These are phyloP conservation scores for Mesitornis unicolor DNA, from an alignment of 2,113 vertebrate species.

Conservation along the genomic window DNA sequence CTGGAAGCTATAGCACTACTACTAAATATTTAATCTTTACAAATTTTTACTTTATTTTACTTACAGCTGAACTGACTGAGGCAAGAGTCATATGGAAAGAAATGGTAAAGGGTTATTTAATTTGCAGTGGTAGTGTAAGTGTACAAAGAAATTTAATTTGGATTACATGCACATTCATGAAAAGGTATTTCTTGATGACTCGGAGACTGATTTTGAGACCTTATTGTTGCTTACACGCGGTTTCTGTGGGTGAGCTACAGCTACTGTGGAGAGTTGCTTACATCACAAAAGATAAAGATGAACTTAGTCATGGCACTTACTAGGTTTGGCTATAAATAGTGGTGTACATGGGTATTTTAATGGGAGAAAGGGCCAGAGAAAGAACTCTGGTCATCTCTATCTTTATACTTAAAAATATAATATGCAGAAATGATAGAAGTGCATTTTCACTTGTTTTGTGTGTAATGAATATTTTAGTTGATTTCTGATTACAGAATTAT, in stretches of 20 bases:
- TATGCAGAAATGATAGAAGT: background rate
- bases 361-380: background rate
- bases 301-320: background rate
- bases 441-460: background rate
- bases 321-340: background rate
- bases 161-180: too few species aligned
- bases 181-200: background rate
- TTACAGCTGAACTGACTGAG: background rate
- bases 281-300: background rate
- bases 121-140: background rate
- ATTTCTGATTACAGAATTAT: conserved; percentile 47
- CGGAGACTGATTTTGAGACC: background rate
- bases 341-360: background rate
- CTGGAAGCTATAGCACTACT: background rate
- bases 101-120: background rate
- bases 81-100: rapidly evolving
- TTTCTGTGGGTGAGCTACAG: background rate
- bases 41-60: background rate
- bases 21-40: background rate
- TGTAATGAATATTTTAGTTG: conserved; percentile 51
- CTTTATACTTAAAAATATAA: background rate
- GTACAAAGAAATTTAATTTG: background rate
- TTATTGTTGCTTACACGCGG: background rate
- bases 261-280: background rate
- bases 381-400: background rate